Percentiles rank a stretch among this genome's conserved stretches.
These are phyloP conservation scores for Poecilia wingei DNA, from an alignment of 2,797 vertebrate genomes.

Conservation along the genomic window DNA sequence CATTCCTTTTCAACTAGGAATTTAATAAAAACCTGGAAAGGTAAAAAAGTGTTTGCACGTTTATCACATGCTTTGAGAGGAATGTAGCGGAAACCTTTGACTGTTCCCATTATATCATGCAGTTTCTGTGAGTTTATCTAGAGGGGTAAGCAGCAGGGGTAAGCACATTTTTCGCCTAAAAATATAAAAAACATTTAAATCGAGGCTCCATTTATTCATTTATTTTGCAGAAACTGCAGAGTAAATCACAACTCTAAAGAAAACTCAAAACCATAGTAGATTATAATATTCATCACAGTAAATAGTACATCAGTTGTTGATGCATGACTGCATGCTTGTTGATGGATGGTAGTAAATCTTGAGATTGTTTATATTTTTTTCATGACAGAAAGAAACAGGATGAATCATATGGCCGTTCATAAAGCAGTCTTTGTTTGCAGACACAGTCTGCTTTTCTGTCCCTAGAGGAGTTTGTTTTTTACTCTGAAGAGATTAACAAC, in stretches of 20 bases:
- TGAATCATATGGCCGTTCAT: slow-evolving; percentile 26
- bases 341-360: slow-evolving; percentile 20
- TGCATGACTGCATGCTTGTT: background rate
- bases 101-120: background rate
- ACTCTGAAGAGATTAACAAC: slow-evolving; percentile 21
- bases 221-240: background rate
- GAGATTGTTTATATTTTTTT: slow-evolving; percentile 8
- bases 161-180: background rate
- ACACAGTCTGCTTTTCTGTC: slow-evolving; percentile 34
- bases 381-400: slow-evolving; percentile 7
- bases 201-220: background rate
- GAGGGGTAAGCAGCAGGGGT: too few species aligned
- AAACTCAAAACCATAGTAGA: background rate
- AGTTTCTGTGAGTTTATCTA: background rate
- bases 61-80: slow-evolving; percentile 7
- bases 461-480: slow-evolving; percentile 4
- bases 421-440: slow-evolving; percentile 38
- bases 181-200: background rate
- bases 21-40: background rate
- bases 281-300: background rate
- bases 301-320: background rate
- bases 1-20: background rate
- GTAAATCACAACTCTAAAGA: background rate
- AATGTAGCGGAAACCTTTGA: background rate
- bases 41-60: background rate